Conservation (phyloP, 2,113 vertebrate species). For the Hypanus sabinus region DNA sequence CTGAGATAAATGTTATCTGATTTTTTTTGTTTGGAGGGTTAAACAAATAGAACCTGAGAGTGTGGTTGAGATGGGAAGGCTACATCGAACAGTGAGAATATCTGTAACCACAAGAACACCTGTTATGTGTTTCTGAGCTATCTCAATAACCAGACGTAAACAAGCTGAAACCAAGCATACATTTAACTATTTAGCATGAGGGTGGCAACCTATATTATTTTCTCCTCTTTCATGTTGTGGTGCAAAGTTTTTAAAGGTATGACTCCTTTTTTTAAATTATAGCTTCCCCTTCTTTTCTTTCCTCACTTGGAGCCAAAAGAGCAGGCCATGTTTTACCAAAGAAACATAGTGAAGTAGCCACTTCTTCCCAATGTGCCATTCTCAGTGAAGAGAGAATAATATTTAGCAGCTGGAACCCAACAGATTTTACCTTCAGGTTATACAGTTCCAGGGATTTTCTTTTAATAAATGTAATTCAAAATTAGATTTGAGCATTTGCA, state of each 20-base stretch:
- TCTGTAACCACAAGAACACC: conserved; percentile 32
- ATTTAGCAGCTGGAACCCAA: neutral
- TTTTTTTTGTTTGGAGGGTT: conserved; percentile 37
- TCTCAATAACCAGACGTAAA: conserved; percentile 30
- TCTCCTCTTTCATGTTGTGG: neutral
- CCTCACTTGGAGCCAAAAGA: neutral
- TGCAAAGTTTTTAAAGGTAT: neutral
- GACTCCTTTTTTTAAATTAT: neutral
- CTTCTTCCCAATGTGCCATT: neutral
- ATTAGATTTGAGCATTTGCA: neutral
- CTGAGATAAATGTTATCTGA: conserved; percentile 37
- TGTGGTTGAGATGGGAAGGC: conserved; percentile 37
- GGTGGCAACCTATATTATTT: neutral
- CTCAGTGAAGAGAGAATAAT: neutral
- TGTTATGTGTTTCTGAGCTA: conserved; percentile 29
- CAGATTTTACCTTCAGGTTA: neutral
- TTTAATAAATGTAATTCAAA: neutral
- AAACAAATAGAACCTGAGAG: conserved; percentile 15
- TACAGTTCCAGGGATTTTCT: no score
- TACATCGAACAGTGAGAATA: conserved; percentile 22
- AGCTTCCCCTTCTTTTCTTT: neutral
- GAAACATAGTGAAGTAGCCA: neutral
- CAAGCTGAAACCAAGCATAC: neutral
- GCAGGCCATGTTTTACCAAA: neutral
- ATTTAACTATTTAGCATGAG: conserved; percentile 3